phyloP scores from a whole-genome alignment of 2,797 vertebrate genomes.

The Falco rusticolus region DNA sequence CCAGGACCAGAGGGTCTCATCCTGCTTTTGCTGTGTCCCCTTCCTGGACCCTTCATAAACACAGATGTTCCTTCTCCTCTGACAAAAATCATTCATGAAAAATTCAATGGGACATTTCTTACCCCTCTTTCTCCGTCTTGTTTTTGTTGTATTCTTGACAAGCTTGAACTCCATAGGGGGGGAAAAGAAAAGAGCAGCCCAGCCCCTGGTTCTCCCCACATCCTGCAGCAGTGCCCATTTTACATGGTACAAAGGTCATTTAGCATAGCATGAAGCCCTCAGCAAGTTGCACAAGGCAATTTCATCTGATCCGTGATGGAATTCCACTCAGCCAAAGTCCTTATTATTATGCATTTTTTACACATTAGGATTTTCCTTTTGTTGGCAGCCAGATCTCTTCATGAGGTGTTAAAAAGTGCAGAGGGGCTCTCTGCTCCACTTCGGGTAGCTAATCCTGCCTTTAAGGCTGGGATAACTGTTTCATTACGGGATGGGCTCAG shows the following conservation, averaged over 20 bases:
- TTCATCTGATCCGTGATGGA: conserved; percentile 69
- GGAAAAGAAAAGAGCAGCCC: conserved; percentile 63
- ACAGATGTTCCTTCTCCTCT: conserved; percentile 52
- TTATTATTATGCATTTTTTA: conserved; percentile 75
- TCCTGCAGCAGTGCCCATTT: conserved; percentile 63
- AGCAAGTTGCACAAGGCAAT: conserved; percentile 68
- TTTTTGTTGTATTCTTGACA: conserved; percentile 56
- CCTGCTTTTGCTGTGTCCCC: background rate
- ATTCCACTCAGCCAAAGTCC: conserved; percentile 68
- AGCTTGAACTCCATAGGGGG: conserved; percentile 55
- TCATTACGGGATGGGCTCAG: conserved; percentile 44
- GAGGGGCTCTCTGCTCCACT: conserved; percentile 77
- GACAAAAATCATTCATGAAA: conserved; percentile 52
- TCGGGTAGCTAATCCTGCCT: conserved; percentile 68
- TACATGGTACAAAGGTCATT: conserved; percentile 67
- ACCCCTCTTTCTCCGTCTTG: conserved; percentile 5
- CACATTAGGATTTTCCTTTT: conserved; percentile 76
- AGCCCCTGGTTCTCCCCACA: conserved; percentile 18
- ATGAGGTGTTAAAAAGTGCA: conserved; percentile 79
- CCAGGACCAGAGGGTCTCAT: background rate
- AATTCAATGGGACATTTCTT: conserved; percentile 29
- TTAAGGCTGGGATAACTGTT: conserved; percentile 68
- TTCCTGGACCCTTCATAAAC: background rate
- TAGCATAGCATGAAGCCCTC: conserved; percentile 64
- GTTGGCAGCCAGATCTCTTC: conserved; percentile 71